Conservation (phyloP, 2,888 invertebrate species). For the Polyploca ridens region DNA sequence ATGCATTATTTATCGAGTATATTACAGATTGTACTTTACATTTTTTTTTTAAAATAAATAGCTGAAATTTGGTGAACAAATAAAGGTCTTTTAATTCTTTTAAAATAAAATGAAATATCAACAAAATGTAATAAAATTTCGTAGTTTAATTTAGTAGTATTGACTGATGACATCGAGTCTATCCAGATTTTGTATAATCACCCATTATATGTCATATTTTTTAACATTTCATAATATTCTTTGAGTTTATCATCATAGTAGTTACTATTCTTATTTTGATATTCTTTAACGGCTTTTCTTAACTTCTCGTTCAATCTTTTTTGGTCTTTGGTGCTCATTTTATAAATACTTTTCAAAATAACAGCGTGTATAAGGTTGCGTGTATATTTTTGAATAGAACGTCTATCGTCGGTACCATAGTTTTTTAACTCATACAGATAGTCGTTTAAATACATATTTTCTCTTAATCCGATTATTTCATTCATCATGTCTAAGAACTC, state of each 20-base stretch:
- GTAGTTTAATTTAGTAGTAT: too few species aligned
- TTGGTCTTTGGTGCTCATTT: conserved; percentile 31
- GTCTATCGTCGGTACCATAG: conserved; percentile 33
- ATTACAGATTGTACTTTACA: too few species aligned
- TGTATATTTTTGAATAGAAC: conserved; percentile 33
- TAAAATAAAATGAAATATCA: too few species aligned
- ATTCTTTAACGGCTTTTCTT: conserved; percentile 50
- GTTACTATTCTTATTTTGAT: conserved; percentile 16
- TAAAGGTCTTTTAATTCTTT: too few species aligned
- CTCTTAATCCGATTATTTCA: conserved; percentile 46
- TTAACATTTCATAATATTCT: too few species aligned
- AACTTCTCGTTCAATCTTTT: conserved; percentile 39
- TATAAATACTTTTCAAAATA: conserved; percentile 35
- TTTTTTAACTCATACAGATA: conserved; percentile 48
- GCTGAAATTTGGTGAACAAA: too few species aligned
- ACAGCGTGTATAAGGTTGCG: conserved; percentile 32
- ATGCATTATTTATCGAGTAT: too few species aligned
- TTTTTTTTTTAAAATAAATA: too few species aligned
- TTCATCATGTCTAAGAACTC: conserved; percentile 59
- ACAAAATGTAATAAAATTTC: too few species aligned
- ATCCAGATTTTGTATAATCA: too few species aligned
- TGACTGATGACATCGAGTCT: too few species aligned
- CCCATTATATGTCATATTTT: too few species aligned
- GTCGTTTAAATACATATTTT: conserved; percentile 52
- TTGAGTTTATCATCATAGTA: neutral